Evolutionary conservation across 2,797 vertebrate species (phyloP).

Genomic region (Myotis planiceps): DNA sequence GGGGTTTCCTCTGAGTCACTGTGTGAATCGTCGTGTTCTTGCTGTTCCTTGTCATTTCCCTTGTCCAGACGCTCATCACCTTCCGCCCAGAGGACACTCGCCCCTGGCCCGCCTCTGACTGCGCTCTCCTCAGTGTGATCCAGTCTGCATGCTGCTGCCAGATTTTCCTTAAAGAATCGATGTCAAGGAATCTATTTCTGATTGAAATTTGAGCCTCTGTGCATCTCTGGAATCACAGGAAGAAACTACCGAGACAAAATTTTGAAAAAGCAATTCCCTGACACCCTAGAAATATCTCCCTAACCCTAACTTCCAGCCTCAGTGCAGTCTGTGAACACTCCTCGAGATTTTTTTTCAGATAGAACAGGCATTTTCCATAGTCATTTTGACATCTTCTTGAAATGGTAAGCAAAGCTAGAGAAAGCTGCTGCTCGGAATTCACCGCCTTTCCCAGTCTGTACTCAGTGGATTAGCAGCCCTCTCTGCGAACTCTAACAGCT

Average conservation of each 20-base stretch:
- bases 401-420: constrained; percentile 57
- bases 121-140: neutral
- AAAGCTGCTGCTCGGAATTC: constrained; percentile 50
- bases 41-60: neutral
- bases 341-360: constrained; percentile 57
- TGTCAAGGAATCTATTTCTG: constrained; percentile 43
- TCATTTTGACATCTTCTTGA: constrained; percentile 65
- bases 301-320: neutral
- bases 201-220: constrained; percentile 56
- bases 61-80: neutral
- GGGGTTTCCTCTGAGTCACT: neutral
- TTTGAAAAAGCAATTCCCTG: neutral
- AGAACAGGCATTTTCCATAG: constrained; percentile 59
- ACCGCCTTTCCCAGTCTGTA: neutral
- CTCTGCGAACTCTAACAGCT: neutral
- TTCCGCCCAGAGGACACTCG: neutral
- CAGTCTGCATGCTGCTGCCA: constrained; percentile 13
- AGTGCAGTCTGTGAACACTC: neutral
- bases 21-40: neutral
- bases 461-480: constrained; percentile 51
- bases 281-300: neutral
- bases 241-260: neutral
- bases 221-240: constrained; percentile 36
- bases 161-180: constrained; percentile 31
- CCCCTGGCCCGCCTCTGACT: neutral